phyloP scores from a whole-genome alignment of 2,888 invertebrate species.

The Galeopsomyia nigrocyanea region DNA sequence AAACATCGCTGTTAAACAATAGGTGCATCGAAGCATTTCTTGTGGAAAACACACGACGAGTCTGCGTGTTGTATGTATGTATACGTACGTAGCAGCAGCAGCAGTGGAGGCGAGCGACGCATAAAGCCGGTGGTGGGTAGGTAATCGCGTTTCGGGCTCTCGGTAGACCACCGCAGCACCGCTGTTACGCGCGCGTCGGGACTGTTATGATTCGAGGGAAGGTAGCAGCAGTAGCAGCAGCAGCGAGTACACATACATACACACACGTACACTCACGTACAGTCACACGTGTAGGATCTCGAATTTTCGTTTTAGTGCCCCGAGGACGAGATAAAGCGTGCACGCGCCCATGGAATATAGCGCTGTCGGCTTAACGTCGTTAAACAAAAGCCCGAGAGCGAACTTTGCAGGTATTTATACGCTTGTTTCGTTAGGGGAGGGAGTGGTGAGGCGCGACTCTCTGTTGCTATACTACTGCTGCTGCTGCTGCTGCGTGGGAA shows the following conservation, averaged over 20 bases:
- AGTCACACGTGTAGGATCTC: not conserved
- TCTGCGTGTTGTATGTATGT: too few species aligned
- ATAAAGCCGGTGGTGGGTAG: not conserved
- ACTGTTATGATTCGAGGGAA: conserved; percentile 26
- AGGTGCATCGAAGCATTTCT: too few species aligned
- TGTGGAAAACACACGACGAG: too few species aligned
- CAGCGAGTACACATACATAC: not conserved
- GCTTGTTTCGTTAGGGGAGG: not conserved
- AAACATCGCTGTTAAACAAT: too few species aligned
- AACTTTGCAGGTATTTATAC: not conserved
- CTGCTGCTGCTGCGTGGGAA: too few species aligned
- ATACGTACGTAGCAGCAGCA: not conserved
- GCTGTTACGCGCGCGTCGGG: conserved; percentile 8
- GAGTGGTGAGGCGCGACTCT: too few species aligned
- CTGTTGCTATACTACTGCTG: too few species aligned
- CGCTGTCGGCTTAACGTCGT: conserved; percentile 24
- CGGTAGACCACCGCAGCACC: conserved; percentile 15
- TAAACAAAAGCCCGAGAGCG: conserved; percentile 3
- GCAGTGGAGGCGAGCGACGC: not conserved
- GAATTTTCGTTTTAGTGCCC: conserved; percentile 26
- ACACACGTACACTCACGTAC: too few species aligned
- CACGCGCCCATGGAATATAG: too few species aligned
- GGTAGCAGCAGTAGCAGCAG: not conserved
- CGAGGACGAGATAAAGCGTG: not conserved
- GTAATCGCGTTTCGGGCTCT: conserved; percentile 5